Conservation (phyloP, 2,888 invertebrate species). For the Andrena hattorfiana region DNA sequence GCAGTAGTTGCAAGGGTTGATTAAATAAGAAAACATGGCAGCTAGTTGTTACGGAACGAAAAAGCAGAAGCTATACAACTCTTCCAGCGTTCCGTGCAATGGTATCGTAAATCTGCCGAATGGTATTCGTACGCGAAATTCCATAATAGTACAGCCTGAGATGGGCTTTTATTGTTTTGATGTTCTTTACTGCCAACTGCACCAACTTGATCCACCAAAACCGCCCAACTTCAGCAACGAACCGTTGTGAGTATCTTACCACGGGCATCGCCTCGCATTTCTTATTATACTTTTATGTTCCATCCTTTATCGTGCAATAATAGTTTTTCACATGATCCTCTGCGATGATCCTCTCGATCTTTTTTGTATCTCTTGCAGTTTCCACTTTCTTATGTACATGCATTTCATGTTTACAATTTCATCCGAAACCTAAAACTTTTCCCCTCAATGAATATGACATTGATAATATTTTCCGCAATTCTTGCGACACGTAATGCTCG, state of each 20-base stretch:
- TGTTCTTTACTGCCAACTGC: constrained; percentile 97
- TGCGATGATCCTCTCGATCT: neutral
- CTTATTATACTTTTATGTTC: constrained; percentile 6
- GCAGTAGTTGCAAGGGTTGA: constrained; percentile 32
- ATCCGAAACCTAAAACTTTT: constrained; percentile 10
- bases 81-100: constrained; percentile 87
- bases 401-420: constrained; percentile 11
- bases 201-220: constrained; percentile 96
- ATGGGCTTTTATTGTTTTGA: constrained; percentile 99
- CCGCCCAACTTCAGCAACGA: constrained; percentile 97
- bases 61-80: constrained; percentile 95
- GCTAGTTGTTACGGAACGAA: constrained; percentile 96
- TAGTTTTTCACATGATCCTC: neutral
- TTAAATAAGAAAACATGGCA: constrained; percentile 86
- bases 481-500: neutral
- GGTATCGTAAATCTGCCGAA: constrained; percentile 86
- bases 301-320: constrained; percentile 1
- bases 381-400: constrained; percentile 9
- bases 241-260: constrained; percentile 92
- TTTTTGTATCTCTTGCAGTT: constrained; percentile 14
- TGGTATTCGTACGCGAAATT: constrained; percentile 85
- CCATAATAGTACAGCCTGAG: constrained; percentile 93
- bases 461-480: neutral
- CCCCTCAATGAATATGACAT: neutral
- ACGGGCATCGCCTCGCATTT: constrained; percentile 43